These are phyloP conservation scores for Hydrochoerus hydrochaeris DNA, from an alignment of 2,113 vertebrate species.

Conservation along the genomic window DNA sequence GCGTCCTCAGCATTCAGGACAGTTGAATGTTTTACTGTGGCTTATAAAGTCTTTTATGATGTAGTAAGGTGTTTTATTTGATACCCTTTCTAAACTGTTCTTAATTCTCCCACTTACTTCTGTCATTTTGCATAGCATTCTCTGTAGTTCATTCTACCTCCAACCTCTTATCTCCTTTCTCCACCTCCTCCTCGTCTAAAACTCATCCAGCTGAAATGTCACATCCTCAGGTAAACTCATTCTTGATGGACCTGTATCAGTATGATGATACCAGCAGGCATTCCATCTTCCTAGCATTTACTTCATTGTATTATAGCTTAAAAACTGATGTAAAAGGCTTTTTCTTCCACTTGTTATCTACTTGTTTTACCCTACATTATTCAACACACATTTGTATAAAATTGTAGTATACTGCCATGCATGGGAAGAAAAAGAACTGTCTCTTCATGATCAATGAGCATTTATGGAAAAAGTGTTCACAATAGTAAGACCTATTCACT, in stretches of 20 bases:
- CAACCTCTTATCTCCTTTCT: background rate
- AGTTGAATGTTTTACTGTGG: background rate
- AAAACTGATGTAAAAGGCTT: background rate
- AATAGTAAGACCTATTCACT: background rate
- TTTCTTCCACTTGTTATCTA: background rate
- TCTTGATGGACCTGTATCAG: background rate
- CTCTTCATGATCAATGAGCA: background rate
- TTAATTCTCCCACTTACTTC: background rate
- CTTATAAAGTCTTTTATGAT: background rate
- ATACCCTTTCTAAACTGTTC: background rate
- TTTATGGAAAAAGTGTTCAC: background rate
- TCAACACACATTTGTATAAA: constrained; percentile 11
- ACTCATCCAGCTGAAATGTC: background rate
- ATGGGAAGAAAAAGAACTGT: background rate
- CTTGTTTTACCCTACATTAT: background rate
- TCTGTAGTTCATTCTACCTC: background rate
- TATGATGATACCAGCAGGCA: background rate
- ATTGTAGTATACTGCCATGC: background rate
- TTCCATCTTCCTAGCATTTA: background rate
- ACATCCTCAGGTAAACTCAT: background rate
- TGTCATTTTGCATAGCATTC: background rate
- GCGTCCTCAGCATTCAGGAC: background rate
- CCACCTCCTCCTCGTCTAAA: background rate
- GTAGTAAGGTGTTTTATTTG: background rate
- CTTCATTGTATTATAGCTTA: background rate